Evolutionary conservation across 2,113 vertebrate genomes (phyloP).

Genomic region (Ia io): DNA sequence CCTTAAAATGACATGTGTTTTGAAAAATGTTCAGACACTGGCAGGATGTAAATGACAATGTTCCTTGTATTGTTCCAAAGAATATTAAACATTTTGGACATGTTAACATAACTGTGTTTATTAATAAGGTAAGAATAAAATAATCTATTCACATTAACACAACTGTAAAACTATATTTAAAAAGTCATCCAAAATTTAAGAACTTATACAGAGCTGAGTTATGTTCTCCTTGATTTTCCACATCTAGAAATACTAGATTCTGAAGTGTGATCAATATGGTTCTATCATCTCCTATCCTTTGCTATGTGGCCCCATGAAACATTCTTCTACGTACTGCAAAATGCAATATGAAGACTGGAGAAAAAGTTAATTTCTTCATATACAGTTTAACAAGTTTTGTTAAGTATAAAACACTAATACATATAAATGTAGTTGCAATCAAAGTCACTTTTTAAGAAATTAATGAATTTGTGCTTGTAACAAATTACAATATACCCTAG

Average conservation of each 20-base stretch:
- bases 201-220: neutral
- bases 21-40: neutral
- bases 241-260: neutral
- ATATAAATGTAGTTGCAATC: neutral
- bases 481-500: neutral
- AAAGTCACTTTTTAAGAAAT: rapidly evolving
- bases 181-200: neutral
- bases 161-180: neutral
- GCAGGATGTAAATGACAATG: neutral
- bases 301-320: neutral
- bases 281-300: neutral
- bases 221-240: neutral
- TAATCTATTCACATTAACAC: neutral
- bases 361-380: rapidly evolving
- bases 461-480: rapidly evolving
- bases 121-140: neutral
- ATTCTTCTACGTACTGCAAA: neutral
- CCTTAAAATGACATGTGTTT: constrained; percentile 23
- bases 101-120: neutral
- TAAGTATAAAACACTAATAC: neutral
- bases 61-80: neutral
- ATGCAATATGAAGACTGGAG: neutral
- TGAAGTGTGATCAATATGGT: neutral
- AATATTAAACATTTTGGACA: neutral
- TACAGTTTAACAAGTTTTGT: neutral